Conservation (phyloP, 1,140 invertebrate genomes). For the Penaeus chinensis region DNA sequence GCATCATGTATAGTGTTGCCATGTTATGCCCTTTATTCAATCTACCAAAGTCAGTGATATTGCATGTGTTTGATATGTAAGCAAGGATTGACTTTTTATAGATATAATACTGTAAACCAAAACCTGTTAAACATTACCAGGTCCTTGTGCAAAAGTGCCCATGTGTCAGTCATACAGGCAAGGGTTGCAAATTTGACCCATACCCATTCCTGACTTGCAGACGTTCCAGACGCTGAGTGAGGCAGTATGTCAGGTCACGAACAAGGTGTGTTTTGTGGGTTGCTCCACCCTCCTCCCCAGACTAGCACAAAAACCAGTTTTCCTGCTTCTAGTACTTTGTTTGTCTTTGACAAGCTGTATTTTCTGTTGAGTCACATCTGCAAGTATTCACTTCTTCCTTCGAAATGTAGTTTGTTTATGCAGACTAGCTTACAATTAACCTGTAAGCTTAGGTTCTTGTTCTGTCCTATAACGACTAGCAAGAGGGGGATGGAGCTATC, state of each 20-base stretch:
- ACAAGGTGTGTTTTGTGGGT: conserved; percentile 56
- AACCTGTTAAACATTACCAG: too few relatives aligned
- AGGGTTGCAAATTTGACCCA: conserved; percentile 13
- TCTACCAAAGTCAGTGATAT: too few relatives aligned
- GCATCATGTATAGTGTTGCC: too few relatives aligned
- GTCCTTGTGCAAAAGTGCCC: too few relatives aligned
- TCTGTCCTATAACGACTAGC: background rate
- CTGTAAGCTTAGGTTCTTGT: conserved; percentile 3
- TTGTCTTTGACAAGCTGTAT: conserved; percentile 4
- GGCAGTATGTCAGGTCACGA: conserved; percentile 61
- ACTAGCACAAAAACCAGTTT: background rate
- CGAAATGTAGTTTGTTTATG: conserved; percentile 24
- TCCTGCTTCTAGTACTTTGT: conserved; percentile 5
- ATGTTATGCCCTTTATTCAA: too few relatives aligned
- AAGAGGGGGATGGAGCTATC: background rate
- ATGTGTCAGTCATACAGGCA: too few relatives aligned
- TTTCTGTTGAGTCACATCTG: background rate
- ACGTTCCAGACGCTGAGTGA: conserved; percentile 62
- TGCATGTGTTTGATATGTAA: too few relatives aligned
- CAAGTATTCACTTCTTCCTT: background rate
- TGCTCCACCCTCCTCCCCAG: conserved; percentile 20
- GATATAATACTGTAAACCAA: too few relatives aligned
- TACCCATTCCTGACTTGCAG: conserved; percentile 60
- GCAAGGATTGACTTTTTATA: too few relatives aligned
- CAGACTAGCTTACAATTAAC: conserved; percentile 10